Base-by-base conservation (phyloP, 2,888 invertebrate genomes). In the Melipona bicolor region DNA sequence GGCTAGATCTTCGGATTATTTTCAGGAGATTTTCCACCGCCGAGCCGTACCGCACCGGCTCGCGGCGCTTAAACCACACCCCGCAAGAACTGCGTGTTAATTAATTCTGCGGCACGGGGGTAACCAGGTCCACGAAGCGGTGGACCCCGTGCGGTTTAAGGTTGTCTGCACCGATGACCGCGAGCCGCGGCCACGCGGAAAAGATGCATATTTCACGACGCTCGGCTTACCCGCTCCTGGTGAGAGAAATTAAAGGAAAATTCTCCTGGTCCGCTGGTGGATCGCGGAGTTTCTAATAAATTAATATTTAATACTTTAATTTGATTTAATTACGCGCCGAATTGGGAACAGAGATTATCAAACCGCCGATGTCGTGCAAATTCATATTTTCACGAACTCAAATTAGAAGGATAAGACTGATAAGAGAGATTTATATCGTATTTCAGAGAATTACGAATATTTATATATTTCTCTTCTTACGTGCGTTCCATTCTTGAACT, bases 11-110 rank as follows among this genome's bases (percentile, higher is more conserved):
- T 77, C 65, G 68, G 76, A 81, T 81, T 84, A 85, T 84, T 86
- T 86, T 84, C 81, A 75, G 67, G 52, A 76, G 81, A 79, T 78
- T 82, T 77, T 80, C 84, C 27, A 67, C 68, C 17, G 56, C 11
- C 49, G 72, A 11, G 43, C 43, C 43, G 36, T 9, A 36, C 36
- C 6, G 36, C n/a, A 32, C n/a, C 13, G 56, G 84, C 71, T 36
- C 13, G n/a, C n/a, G 65, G 54, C 74, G 74, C 81, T n/a, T 86
- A 79, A 81, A 81, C 76, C 75, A 69, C 78, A 64, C 74, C 11
- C 81, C 83, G 77, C 77, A 49, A 74, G 86, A 80, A 78, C 79
- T 76, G 77, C 78, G 80, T 87, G 86, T 86, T 87, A 87, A 87
- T 87, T 87, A 86, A 87, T 87, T 87, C 74, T 86, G 87, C 36